phyloP scores from a whole-genome alignment of 2,888 invertebrate species.

The Allygus modestus region DNA sequence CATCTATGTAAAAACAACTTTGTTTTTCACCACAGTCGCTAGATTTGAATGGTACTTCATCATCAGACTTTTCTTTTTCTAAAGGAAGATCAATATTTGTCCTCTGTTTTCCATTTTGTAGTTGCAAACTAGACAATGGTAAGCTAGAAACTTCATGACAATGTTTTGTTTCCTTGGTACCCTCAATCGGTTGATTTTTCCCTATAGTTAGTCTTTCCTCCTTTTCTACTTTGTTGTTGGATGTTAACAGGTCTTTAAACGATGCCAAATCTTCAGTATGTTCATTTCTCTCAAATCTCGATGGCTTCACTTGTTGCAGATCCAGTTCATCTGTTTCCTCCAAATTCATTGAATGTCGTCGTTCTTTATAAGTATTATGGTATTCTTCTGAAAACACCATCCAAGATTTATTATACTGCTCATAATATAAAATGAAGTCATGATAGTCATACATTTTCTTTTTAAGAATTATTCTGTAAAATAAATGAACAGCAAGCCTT shows the following conservation, averaged over 20 bases:
- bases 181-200: not conserved
- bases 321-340: not conserved
- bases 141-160: not conserved
- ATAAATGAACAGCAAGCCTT: slow-evolving; percentile 20
- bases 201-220: not conserved
- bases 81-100: not conserved
- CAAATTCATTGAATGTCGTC: not conserved
- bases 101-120: not conserved
- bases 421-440: slow-evolving; percentile 23
- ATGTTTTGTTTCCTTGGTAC: not conserved
- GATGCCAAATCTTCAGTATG: not conserved
- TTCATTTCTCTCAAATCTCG: not conserved
- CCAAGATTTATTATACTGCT: slow-evolving; percentile 35
- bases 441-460: not conserved
- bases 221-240: not conserved
- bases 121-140: no score
- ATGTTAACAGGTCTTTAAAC: not conserved
- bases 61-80: not conserved
- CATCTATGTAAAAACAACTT: not conserved
- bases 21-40: not conserved
- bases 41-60: not conserved
- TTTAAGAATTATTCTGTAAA: slow-evolving; percentile 18
- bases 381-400: slow-evolving; percentile 11
- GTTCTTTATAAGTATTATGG: not conserved
- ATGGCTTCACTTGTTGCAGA: not conserved